Evolutionary conservation across 2,888 invertebrate genomes (phyloP).

Genomic region (Volucella inanis): DNA sequence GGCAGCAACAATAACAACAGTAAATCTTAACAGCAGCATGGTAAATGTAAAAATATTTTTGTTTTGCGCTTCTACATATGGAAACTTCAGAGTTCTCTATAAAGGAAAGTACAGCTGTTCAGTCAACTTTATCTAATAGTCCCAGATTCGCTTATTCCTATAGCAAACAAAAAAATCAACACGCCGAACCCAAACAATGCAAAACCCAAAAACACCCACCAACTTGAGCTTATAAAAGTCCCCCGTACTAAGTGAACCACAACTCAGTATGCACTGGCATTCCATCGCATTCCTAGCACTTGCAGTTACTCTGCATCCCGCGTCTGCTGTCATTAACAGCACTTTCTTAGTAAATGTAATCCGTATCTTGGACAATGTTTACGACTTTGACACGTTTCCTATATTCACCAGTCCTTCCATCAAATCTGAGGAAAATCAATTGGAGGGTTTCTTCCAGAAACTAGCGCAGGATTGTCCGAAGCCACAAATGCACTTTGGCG

Average conservation of each 20-base stretch:
- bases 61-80: background rate
- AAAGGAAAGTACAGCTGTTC: constrained; percentile 36
- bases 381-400: constrained; percentile 24
- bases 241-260: background rate
- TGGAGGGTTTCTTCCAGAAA: constrained; percentile 16
- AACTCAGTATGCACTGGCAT: constrained; percentile 36
- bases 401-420: constrained; percentile 30
- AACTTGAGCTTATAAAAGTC: constrained; percentile 44
- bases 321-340: constrained; percentile 29
- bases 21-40: too few species aligned
- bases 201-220: background rate
- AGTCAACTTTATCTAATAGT: constrained; percentile 21
- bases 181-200: constrained; percentile 13
- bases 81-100: background rate
- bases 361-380: constrained; percentile 15
- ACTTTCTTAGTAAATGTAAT: constrained; percentile 40
- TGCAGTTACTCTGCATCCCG: background rate
- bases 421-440: background rate
- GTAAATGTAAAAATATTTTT: too few species aligned
- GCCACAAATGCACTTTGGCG: constrained; percentile 49
- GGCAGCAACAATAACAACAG: too few species aligned
- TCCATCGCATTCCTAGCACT: constrained; percentile 10
- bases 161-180: background rate
- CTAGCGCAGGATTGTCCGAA: constrained; percentile 4
- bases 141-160: background rate